A percentile compares a stretch with the other conserved stretches of the same genome.
These are phyloP conservation scores for Nycticorax nycticorax DNA, from an alignment of 2,113 vertebrate species.

Conservation along the genomic window DNA sequence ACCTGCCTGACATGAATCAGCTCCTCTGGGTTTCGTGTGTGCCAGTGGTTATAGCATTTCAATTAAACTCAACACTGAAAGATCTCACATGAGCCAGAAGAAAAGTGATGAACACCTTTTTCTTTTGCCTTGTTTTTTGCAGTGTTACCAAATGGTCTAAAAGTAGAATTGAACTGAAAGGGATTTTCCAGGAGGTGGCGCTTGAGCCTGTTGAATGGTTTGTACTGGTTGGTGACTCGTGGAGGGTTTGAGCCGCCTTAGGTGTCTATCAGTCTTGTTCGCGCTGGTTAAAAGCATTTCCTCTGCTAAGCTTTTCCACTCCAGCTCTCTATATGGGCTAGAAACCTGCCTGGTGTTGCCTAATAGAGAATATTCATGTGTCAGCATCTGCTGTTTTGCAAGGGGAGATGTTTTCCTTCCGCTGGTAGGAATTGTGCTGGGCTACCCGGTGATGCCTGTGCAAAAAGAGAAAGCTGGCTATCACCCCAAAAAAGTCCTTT, in stretches of 20 bases:
- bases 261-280: not conserved
- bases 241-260: not conserved
- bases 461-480: not conserved
- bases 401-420: not conserved
- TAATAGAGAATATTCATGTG: not conserved
- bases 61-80: not conserved
- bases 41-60: not conserved
- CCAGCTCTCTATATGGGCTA: not conserved
- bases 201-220: constrained; percentile 25
- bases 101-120: not conserved
- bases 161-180: not conserved
- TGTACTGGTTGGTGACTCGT: not conserved
- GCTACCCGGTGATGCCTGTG: not conserved
- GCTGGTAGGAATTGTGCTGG: not conserved
- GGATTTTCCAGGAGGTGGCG: constrained; percentile 65
- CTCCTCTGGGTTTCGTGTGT: not conserved
- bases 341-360: not conserved
- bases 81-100: not conserved
- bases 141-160: not conserved
- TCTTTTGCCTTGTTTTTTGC: not conserved
- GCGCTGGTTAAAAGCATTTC: not conserved
- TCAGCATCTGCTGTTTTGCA: not conserved
- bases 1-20: not conserved
- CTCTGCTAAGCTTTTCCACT: not conserved
- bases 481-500: fast-evolving